Evolutionary conservation across 2,797 vertebrate genomes (phyloP), one percentile per base, ranked within the genome.

Genomic region (Pipistrellus pygmaeus): DNA sequence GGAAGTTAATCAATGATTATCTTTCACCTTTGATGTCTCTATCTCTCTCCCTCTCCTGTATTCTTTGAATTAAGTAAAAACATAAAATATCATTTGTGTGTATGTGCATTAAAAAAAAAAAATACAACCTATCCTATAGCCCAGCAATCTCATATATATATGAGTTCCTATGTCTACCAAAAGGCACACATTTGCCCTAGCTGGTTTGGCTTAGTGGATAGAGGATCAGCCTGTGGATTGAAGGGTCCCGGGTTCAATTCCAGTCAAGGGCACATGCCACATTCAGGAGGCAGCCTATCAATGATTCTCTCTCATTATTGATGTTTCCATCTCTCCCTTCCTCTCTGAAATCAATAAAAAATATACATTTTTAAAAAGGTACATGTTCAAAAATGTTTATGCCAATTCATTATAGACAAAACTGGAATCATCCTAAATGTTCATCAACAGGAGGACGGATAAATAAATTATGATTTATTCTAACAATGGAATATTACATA

Each of bases 341-440:
- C 57, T 27, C 11, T 60, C 25, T 60, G 57, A 27, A 60, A 60
- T 27, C 25, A 60, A 60, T 60, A 27, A 60, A 60, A 13, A 25
- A 25, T 60, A 12, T 60, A 6, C 27, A 25, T 27, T 13, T 60
- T 60, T 60, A 0, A 83, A 86, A 94, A 93, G 51, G 32, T 15
- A 66, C 23, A 89, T 68, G 32, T 83, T 84, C 20, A 92, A 83
- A 41, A 90, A 83, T 41, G 46, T 85, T 76, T 53, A 80, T 17
- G 85, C 76, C 25, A 77, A 87, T 88, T 88, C 73, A 90, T 66
- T 55, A 44, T 27, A 83, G 55, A 77, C 77, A 86, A 92, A 83
- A 80, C 12, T 73, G 38, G 41, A 88, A 73, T 81, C 35, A 85
- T 77, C 18, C 68, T 80, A 84, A 87, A 46, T 69, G 23, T 53